Base-by-base conservation (phyloP, 2,888 invertebrate species). In the Netelia virgata region DNA sequence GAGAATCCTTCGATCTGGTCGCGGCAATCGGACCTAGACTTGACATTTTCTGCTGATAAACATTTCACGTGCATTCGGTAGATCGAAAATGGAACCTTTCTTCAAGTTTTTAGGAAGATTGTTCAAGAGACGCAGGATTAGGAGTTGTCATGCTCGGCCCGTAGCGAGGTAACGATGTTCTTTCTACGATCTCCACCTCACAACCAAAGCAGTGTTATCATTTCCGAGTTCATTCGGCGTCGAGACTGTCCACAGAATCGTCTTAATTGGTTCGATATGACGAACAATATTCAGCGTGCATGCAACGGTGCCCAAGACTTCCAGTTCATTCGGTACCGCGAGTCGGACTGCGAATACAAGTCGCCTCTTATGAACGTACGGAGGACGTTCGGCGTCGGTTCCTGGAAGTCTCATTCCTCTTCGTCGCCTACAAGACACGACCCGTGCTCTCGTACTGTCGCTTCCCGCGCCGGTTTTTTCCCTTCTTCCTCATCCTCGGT, bases 381-480 rank as follows among this genome's bases (percentile, higher is more conserved):
- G 18, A 59, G 76, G 66, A 69, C 69, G 16, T 64, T 70, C 55
- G 9, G 18, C 11, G 28, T 70, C 36, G 1, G 59, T 84, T 81
- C 84, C 23, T 50, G 50, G 84, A 84, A 81, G 74, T 20, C 18
- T 36, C 61, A 43, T 36, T 18, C 43, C 53, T 16, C 8, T 20
- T 10, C n/a, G 36, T 23, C n/a, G 20, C 28, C 63, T 36, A 73
- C 57, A 77, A 63, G 55, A 77, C 77, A 77, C 73, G 82, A 79
- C 64, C 59, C 53, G 78, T 68, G 74, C 64, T 72, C 78, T 66
- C 74, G 64, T 74, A 76, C 74, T 79, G 74, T 82, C 70, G 72
- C 83, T 53, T 63, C 11, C 50, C 9, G 20, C 66, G 70, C 28
- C 63, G 20, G 64, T 57, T 80, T 77, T 69, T 78, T 68, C 74